These are phyloP conservation scores for Leptosomus discolor DNA, from an alignment of 2,113 vertebrate genomes.

Conservation along the genomic window DNA sequence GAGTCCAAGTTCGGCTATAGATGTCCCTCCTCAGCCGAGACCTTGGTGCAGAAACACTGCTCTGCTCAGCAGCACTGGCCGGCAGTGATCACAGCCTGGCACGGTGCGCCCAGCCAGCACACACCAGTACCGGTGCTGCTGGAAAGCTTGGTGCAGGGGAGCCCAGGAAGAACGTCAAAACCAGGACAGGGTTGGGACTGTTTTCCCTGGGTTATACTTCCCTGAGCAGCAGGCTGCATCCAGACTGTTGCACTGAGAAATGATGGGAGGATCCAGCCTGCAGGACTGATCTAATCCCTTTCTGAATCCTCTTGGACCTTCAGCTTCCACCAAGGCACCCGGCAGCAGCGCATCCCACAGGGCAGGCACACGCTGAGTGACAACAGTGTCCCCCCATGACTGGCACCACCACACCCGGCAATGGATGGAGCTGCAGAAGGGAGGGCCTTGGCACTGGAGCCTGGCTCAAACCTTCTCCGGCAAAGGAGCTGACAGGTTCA, in stretches of 20 bases:
- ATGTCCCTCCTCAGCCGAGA: neutral
- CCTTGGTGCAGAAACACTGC: rapidly evolving
- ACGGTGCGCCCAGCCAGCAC: neutral
- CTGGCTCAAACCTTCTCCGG: neutral
- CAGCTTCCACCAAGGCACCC: neutral
- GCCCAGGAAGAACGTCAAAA: neutral
- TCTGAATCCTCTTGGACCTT: neutral
- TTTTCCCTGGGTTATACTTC: neutral
- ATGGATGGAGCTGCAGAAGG: neutral
- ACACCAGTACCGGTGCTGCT: neutral
- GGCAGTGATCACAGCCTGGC: neutral
- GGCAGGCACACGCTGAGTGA: rapidly evolving
- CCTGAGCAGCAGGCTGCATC: neutral
- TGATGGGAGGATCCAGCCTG: rapidly evolving
- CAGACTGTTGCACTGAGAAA: neutral
- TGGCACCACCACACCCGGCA: neutral
- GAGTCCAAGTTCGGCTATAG: neutral
- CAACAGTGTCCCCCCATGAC: neutral
- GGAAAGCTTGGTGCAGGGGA: neutral
- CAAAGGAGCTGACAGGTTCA: neutral
- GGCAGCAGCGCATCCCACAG: rapidly evolving
- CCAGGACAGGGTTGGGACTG: neutral
- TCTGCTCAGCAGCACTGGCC: no score
- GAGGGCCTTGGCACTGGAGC: neutral
- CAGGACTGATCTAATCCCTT: neutral